A percentile compares a stretch with the other conserved stretches of the same genome.
These are phyloP conservation scores for Trichonephila clavipes DNA, from an alignment of 1,140 invertebrate genomes.

Conservation along the genomic window DNA sequence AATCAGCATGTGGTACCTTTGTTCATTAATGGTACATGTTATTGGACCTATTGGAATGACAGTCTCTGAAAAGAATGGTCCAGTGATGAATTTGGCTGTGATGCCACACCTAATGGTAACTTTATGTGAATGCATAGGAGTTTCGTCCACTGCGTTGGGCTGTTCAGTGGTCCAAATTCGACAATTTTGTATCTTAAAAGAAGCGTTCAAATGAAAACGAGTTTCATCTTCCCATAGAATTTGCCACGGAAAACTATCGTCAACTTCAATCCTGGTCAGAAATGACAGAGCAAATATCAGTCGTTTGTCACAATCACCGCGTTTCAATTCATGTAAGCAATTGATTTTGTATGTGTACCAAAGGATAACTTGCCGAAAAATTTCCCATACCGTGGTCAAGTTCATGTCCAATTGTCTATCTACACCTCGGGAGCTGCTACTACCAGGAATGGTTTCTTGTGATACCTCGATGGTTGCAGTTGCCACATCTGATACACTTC, in stretches of 20 bases:
- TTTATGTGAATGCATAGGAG: not conserved
- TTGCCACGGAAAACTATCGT: not conserved
- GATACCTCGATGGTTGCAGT: no score
- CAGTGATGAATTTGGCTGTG: not conserved
- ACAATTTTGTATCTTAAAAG: not conserved
- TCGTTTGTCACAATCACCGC: not conserved
- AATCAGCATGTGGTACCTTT: not conserved
- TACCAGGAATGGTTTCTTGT: not conserved
- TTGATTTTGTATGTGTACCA: not conserved
- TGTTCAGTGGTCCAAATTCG: not conserved
- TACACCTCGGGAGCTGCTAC: not conserved
- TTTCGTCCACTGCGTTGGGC: not conserved
- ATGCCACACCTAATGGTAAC: not conserved
- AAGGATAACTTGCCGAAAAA: not conserved
- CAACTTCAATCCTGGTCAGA: not conserved
- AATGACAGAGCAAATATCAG: not conserved
- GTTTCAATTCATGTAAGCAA: not conserved
- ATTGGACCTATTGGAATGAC: no score
- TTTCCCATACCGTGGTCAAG: not conserved
- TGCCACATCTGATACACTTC: no score
- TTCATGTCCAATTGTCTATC: not conserved
- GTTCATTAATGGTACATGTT: not conserved
- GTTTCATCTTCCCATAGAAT: not conserved
- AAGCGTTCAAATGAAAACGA: not conserved
- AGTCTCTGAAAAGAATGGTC: not conserved